Evolutionary conservation across 2,888 invertebrate genomes (phyloP).

Genomic region (Petrolisthes cinctipes): DNA sequence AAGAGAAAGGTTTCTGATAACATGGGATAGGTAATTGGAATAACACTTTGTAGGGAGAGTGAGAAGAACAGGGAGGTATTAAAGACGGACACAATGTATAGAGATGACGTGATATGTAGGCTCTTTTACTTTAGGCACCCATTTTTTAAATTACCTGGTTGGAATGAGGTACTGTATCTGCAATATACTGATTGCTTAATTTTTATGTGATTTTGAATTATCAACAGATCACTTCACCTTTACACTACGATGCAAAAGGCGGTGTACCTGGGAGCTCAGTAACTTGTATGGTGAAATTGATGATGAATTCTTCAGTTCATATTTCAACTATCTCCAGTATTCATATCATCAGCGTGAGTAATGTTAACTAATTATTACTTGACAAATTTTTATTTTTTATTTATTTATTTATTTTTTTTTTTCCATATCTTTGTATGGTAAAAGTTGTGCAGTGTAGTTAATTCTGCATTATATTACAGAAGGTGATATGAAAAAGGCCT

Average conservation of each 20-base stretch:
- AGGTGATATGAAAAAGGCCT: constrained; percentile 76
- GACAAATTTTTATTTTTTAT: neutral
- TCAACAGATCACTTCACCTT: constrained; percentile 76
- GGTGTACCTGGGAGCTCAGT: constrained; percentile 75
- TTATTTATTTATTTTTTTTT: too few relatives aligned
- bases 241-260: constrained; percentile 77
- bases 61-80: too few relatives aligned
- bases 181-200: too few relatives aligned
- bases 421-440: neutral
- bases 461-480: constrained; percentile 69
- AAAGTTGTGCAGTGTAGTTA: neutral
- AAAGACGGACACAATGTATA: too few relatives aligned
- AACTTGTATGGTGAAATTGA: constrained; percentile 76
- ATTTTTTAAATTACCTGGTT: too few relatives aligned
- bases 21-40: too few relatives aligned
- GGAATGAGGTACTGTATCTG: too few relatives aligned
- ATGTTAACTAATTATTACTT: neutral
- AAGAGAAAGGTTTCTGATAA: too few relatives aligned
- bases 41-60: too few relatives aligned
- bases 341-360: constrained; percentile 79
- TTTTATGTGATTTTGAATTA: too few relatives aligned
- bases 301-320: constrained; percentile 75
- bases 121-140: too few relatives aligned
- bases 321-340: constrained; percentile 78
- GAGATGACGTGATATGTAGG: too few relatives aligned